Evolutionary conservation across 2,888 invertebrate genomes (phyloP).

Genomic region (Osedax frankpressi): DNA sequence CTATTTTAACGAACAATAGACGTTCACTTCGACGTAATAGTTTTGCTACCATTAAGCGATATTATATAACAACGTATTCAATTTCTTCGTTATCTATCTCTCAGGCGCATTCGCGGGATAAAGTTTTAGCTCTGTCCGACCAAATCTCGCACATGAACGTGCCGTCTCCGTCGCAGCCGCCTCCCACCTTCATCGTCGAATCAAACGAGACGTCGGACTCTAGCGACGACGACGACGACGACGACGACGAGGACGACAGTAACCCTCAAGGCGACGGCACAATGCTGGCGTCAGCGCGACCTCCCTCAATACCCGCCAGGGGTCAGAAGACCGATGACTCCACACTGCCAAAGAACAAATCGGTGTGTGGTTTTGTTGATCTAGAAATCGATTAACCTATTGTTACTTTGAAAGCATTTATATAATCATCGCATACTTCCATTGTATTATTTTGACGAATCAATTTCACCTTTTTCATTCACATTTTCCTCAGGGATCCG

Average conservation of each 20-base stretch:
- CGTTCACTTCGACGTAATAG: no score
- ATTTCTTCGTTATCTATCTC: no score
- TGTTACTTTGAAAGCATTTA: no score
- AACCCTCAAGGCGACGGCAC: conserved; percentile 68
- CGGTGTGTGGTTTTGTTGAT: no score
- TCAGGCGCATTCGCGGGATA: neutral
- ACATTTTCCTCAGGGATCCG: neutral
- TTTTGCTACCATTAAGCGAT: no score
- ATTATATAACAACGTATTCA: no score
- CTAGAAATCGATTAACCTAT: no score
- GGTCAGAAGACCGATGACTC: neutral
- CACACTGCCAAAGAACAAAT: no score
- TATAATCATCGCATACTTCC: no score
- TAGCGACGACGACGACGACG: conserved; percentile 32
- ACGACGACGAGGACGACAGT: conserved; percentile 33
- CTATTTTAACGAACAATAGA: no score
- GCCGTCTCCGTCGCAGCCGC: neutral
- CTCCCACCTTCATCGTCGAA: neutral
- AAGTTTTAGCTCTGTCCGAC: neutral
- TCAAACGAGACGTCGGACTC: neutral
- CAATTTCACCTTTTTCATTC: no score
- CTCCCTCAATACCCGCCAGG: neutral
- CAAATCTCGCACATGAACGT: neutral
- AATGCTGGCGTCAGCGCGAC: conserved; percentile 69
- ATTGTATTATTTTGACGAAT: no score